Evolutionary conservation across 1,140 invertebrate species (phyloP), one percentile per base, ranked within the genome.

Genomic region (Hyles vespertilio): DNA sequence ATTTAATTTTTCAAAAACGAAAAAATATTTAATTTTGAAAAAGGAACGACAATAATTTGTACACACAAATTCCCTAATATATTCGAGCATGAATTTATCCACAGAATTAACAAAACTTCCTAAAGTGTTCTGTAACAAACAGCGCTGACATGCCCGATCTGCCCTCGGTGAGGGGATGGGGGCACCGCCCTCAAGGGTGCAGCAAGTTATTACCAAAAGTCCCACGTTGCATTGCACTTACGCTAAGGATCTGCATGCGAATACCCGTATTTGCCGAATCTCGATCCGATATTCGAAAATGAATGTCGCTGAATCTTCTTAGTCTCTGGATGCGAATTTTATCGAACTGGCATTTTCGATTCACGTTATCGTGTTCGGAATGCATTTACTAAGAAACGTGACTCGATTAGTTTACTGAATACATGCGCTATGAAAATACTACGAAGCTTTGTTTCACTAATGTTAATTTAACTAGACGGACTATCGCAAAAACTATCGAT

Each of bases 191-290:
- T 40, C 12, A 10, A 54, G 61, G 67, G 59, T 58, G 56, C 57
- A 47, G 32, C 57, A 22, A 22, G 60, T 50, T 56, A 66, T 68
- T 67, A 66, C 61, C 44, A 56, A 61, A 59, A 52, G 53, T 61
- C 58, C 57, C 55, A 59, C 61, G 65, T 50, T 76, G 73, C 70
- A 71, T 61, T 59, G 12, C 51, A 60, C 65, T 62, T 50, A 63
- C 51, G 47, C 55, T 47, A 34, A 56, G 62, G 60, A 66, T 67
- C 66, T 67, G 70, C 72, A 76, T 76, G 68, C 70, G 63, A 76
- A 76, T 76, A 55, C 5, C 61, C 68, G 57, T 67, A 72, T 76
- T 76, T 76, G 58, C 64, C 33, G 69, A 75, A 70, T 72, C 67
- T 61, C 63, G 61, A 51, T 69, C 61, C 59, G 55, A 69, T 68